A percentile compares a stretch with the other conserved stretches of the same genome.
Conservation (phyloP, 2,888 invertebrate genomes). For the Chrysomela aeneicollis region DNA sequence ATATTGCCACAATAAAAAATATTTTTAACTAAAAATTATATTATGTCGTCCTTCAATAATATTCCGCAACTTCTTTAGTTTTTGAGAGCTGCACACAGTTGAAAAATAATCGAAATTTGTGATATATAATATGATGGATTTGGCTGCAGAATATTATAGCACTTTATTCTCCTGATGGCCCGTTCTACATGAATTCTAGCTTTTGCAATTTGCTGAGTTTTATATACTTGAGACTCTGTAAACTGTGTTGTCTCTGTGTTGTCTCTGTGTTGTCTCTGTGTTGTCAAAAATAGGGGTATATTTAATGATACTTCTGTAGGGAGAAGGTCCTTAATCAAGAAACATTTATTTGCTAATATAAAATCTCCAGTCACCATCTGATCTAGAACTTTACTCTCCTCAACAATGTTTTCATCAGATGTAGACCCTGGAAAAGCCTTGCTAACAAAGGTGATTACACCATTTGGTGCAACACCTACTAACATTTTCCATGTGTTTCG, state of each 20-base stretch:
- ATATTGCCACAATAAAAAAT: no score
- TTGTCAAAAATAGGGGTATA: conserved; percentile 20
- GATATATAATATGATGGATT: conserved; percentile 20
- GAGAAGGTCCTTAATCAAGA: conserved; percentile 20
- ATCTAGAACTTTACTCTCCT: no score
- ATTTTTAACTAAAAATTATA: no score
- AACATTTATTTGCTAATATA: background rate
- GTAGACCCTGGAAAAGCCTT: conserved; percentile 2
- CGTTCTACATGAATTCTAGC: conserved; percentile 20
- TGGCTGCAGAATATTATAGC: conserved; percentile 19
- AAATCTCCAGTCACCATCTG: conserved; percentile 16
- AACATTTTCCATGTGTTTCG: conserved; percentile 23
- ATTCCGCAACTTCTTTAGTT: conserved; percentile 24
- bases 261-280: no score
- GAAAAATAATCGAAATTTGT: conserved; percentile 30
- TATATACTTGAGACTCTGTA: conserved; percentile 15
- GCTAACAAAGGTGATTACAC: conserved; percentile 15
- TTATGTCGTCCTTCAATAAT: no score
- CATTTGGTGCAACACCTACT: conserved; percentile 6
- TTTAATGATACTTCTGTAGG: conserved; percentile 20
- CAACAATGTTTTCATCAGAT: no score
- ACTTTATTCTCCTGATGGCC: conserved; percentile 28
- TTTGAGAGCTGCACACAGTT: conserved; percentile 25
- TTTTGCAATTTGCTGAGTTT: conserved; percentile 6
- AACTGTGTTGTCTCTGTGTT: conserved; percentile 19